These are phyloP conservation scores for Vultur gryphus DNA, from an alignment of 2,797 vertebrate genomes.

Conservation along the genomic window DNA sequence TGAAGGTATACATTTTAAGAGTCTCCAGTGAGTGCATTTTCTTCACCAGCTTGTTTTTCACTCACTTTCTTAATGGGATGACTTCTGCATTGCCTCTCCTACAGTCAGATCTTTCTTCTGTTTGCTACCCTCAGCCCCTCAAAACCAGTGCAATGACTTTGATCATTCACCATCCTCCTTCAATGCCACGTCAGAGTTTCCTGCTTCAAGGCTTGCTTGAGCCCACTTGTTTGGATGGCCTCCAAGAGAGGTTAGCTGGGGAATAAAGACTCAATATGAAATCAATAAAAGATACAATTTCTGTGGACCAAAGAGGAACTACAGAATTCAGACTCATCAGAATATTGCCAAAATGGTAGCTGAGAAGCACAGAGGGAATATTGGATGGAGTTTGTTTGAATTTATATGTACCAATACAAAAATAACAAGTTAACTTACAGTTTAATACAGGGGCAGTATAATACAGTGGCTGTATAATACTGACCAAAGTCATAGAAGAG, in stretches of 20 bases:
- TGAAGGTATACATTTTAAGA: not conserved
- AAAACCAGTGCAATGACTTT: not conserved
- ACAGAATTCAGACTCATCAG: not conserved
- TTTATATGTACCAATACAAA: not conserved
- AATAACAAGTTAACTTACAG: not conserved
- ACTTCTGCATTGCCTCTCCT: not conserved
- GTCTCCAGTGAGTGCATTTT: not conserved
- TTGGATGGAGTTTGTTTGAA: not conserved
- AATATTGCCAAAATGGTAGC: not conserved
- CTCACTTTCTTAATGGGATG: not conserved
- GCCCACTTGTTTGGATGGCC: not conserved
- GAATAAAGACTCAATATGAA: not conserved
- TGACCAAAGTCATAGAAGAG: not conserved
- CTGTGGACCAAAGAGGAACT: not conserved
- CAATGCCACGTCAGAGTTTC: not conserved
- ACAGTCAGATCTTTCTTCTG: not conserved
- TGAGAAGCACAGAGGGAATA: not conserved
- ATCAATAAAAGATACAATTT: not conserved
- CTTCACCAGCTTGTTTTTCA: not conserved
- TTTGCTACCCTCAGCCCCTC: not conserved
- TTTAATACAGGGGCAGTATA: not conserved
- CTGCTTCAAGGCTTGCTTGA: not conserved
- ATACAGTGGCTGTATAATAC: not conserved
- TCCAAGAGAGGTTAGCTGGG: not conserved
- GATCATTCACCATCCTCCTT: not conserved